Conservation (phyloP, 2,888 invertebrate genomes). For the Girardia tigrina region DNA sequence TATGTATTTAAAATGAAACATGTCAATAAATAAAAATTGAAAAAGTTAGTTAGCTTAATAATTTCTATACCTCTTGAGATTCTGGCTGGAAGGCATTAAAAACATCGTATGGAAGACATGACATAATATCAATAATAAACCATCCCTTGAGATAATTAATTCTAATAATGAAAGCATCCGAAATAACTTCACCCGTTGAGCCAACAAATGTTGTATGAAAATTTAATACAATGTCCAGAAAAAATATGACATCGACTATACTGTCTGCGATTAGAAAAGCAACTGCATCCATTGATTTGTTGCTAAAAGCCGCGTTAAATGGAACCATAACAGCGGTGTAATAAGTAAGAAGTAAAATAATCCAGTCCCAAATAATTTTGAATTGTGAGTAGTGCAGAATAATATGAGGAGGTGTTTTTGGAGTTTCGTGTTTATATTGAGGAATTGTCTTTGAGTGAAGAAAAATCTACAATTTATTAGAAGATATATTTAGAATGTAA, state of each 20-base stretch:
- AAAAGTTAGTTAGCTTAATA: too few relatives aligned
- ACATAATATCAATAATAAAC: slow-evolving; percentile 96
- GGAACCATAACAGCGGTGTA: slow-evolving; percentile 97
- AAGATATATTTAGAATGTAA: neutral
- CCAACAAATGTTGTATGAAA: slow-evolving; percentile 99
- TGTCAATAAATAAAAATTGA: neutral
- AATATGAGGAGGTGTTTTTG: slow-evolving; percentile 98
- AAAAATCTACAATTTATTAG: neutral
- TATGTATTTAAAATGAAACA: neutral
- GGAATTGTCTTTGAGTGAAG: slow-evolving; percentile 38
- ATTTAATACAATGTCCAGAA: slow-evolving; percentile 98
- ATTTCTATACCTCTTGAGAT: slow-evolving; percentile 31
- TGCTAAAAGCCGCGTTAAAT: slow-evolving; percentile 98
- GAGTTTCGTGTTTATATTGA: slow-evolving; percentile 69
- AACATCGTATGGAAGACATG: slow-evolving; percentile 97
- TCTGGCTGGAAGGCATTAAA: slow-evolving; percentile 91
- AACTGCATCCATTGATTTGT: slow-evolving; percentile 63
- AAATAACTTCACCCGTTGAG: slow-evolving; percentile 68
- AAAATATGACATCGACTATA: slow-evolving; percentile 98
- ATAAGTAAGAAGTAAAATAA: slow-evolving; percentile 95
- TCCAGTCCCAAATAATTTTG: slow-evolving; percentile 99
- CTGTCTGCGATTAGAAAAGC: slow-evolving; percentile 55
- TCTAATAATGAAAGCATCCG: slow-evolving; percentile 67
- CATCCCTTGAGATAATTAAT: slow-evolving; percentile 94
- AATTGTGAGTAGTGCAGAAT: slow-evolving; percentile 98